Evolutionary conservation across 2,888 invertebrate species (phyloP), one percentile per base, ranked within the genome.

Genomic region (Invenusta paracnida): DNA sequence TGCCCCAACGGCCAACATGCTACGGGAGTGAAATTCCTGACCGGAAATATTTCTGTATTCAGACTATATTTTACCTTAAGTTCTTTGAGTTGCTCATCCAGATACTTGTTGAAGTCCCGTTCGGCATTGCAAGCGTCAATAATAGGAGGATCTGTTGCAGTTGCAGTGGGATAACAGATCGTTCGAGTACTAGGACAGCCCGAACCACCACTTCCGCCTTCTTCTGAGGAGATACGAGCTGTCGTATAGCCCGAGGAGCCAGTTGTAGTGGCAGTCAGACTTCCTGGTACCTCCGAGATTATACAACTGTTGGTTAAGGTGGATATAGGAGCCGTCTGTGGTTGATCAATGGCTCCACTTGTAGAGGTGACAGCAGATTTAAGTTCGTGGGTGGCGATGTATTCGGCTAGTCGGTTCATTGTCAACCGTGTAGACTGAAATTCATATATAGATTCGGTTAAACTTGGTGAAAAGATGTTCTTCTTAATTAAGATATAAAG

Each of bases 361-460:
- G 0, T 89, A 88, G 82, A 89, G 86, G 48, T 17, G 48, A 17
- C 48, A 17, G 48, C 2, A 73, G 73, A 90, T 89, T 0, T 90
- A 89, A 30, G 82, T 23, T 30, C 82, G 29, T 82, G 82, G 27
- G 82, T 13, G 29, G 27, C 31, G 29, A 82, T 82, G 84, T 89
- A 90, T 85, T 90, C 89, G 0, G 90, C 89, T 31, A 90, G 87
- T 2, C 89, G 88, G 84, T 88, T 89, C 30, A 90, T 89, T 5
- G 90, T 90, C 87, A 90, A 88, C 73, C 90, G 86, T 85, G 90
- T 90, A 11, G 89, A 88, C 90, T 90, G 88, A 17, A 88, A 87
- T 13, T 5, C 5, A 48, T 17, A 48, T 48, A 17, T n/a, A n/a
- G n/a, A n/a, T n/a, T n/a, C n/a, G n/a, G n/a, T n/a, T n/a, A n/a